phyloP scores from a whole-genome alignment of 2,113 vertebrate genomes.

The Cynoglossus semilaevis region DNA sequence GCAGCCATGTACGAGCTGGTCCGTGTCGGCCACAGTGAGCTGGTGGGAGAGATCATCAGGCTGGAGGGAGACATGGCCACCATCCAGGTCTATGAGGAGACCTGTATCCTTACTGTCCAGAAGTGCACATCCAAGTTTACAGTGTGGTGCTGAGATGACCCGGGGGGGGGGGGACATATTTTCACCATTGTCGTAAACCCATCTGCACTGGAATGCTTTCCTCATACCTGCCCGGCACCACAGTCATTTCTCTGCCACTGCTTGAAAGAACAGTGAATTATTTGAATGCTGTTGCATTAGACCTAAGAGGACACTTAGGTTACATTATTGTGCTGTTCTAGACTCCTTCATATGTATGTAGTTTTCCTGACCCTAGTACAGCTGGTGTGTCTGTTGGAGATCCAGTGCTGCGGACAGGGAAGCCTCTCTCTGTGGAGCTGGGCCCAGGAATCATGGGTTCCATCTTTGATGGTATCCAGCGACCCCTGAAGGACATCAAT shows the following conservation, averaged over 20 bases:
- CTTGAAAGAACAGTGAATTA: no score
- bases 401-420: constrained; percentile 94
- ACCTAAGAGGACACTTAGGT: no score
- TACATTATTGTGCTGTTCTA: no score
- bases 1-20: constrained; percentile 98
- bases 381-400: constrained; percentile 96
- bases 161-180: no score
- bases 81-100: constrained; percentile 98
- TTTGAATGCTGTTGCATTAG: no score
- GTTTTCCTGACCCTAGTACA: constrained; percentile 83
- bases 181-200: no score
- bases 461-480: constrained; percentile 98
- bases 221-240: no score
- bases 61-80: constrained; percentile 97
- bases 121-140: neutral
- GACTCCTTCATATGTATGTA: neutral
- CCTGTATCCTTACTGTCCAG: constrained; percentile 87
- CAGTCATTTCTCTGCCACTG: no score
- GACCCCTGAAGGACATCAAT: constrained; percentile 93
- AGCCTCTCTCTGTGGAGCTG: constrained; percentile 93
- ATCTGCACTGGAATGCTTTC: no score
- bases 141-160: no score
- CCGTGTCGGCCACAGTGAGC: constrained; percentile 91
- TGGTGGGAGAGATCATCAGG: constrained; percentile 97
- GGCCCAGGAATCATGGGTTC: constrained; percentile 98